Evolutionary conservation across 2,797 vertebrate species (phyloP).

Genomic region (Acrossocheilus fasciatus): DNA sequence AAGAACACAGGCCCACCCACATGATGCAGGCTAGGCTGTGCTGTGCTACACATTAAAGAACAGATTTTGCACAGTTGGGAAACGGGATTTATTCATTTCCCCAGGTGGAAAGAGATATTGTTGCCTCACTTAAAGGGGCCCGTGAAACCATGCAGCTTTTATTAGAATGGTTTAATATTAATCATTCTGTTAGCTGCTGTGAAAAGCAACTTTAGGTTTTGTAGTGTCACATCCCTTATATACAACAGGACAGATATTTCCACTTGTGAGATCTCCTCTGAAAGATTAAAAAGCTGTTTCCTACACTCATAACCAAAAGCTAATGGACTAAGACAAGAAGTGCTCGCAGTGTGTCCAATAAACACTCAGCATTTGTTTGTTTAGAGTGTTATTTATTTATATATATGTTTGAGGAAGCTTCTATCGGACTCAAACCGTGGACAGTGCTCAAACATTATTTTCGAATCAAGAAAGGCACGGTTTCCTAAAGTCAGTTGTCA

Average conservation of each 20-base stretch:
- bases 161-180: slow-evolving; percentile 96
- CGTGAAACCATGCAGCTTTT: slow-evolving; percentile 86
- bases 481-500: slow-evolving; percentile 8
- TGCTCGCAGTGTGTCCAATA: neutral
- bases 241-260: slow-evolving; percentile 4
- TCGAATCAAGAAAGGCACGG: neutral
- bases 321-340: neutral
- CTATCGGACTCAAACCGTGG: neutral
- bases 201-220: slow-evolving; percentile 71
- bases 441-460: neutral
- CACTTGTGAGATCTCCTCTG: slow-evolving; percentile 19
- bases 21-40: slow-evolving; percentile 58
- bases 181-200: slow-evolving; percentile 77
- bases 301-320: neutral
- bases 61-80: slow-evolving; percentile 65
- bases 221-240: slow-evolving; percentile 35
- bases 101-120: slow-evolving; percentile 83
- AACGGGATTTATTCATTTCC: slow-evolving; percentile 70
- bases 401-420: neutral
- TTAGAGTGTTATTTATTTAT: slow-evolving; percentile 12
- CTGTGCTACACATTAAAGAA: slow-evolving; percentile 58
- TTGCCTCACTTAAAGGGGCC: slow-evolving; percentile 81
- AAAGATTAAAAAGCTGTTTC: slow-evolving; percentile 12
- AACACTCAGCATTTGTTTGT: slow-evolving; percentile 13
- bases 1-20: slow-evolving; percentile 61